These are phyloP conservation scores for Recurvirostra avosetta DNA, from an alignment of 2,113 vertebrate species.

Conservation along the genomic window DNA sequence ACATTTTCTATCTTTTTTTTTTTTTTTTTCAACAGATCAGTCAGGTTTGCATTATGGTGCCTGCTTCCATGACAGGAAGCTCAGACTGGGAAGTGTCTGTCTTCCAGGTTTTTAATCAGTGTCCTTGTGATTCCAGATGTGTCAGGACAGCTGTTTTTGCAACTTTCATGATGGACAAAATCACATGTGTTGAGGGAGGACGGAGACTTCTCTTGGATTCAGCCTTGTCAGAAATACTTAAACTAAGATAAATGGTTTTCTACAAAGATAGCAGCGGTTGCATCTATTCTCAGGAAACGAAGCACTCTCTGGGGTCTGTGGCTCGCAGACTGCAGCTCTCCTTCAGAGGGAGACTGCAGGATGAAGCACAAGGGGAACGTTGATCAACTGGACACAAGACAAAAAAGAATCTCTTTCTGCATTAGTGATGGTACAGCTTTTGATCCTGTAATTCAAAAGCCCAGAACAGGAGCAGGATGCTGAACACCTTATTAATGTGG, in stretches of 20 bases:
- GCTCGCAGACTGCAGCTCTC: background rate
- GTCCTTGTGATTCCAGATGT: background rate
- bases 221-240: background rate
- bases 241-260: background rate
- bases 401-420: background rate
- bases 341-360: background rate
- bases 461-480: background rate
- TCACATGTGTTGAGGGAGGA: background rate
- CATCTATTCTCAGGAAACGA: background rate
- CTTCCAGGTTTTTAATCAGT: background rate
- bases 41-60: background rate
- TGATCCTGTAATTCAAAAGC: background rate
- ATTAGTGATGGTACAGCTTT: background rate
- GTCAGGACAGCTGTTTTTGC: background rate
- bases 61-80: background rate
- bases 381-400: background rate
- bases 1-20: background rate
- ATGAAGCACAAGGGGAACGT: background rate
- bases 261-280: background rate
- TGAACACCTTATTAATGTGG: accelerated
- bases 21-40: background rate
- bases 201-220: background rate
- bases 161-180: background rate
- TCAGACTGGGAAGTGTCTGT: background rate
- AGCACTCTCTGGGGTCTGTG: background rate